A percentile compares a stretch with the other conserved stretches of the same genome.
phyloP scores from a whole-genome alignment of 2,797 vertebrate species.

The Melanotaenia maccullochi region DNA sequence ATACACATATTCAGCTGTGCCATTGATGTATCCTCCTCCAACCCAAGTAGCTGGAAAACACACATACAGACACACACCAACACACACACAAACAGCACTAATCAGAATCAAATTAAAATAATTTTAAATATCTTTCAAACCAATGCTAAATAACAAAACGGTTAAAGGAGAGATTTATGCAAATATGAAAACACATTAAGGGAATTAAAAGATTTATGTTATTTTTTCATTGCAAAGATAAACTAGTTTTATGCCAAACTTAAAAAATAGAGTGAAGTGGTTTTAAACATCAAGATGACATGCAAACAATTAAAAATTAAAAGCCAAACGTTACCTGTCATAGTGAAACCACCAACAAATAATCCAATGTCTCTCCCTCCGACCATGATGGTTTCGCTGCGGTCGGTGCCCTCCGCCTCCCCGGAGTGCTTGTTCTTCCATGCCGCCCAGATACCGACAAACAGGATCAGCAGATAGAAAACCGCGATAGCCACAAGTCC shows the following conservation, averaged over 20 bases:
- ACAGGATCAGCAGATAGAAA: slow-evolving; percentile 93
- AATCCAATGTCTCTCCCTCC: slow-evolving; percentile 96
- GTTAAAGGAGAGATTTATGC: too few species aligned
- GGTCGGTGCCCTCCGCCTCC: slow-evolving; percentile 85
- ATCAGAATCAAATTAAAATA: background rate
- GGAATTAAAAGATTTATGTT: too few species aligned
- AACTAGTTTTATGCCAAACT: background rate
- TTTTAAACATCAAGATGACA: background rate
- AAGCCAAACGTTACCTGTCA: slow-evolving; percentile 87
- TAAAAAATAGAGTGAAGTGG: background rate
- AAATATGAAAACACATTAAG: too few species aligned
- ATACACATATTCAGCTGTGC: slow-evolving; percentile 96
- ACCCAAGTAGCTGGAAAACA: slow-evolving; percentile 94
- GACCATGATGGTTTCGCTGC: slow-evolving; percentile 96
- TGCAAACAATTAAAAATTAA: background rate
- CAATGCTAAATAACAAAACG: background rate
- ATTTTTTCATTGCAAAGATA: too few species aligned
- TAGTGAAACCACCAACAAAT: slow-evolving; percentile 96
- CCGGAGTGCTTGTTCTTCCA: slow-evolving; percentile 97
- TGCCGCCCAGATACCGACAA: slow-evolving; percentile 97
- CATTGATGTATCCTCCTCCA: slow-evolving; percentile 98
- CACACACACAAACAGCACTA: background rate
- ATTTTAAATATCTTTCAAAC: background rate
- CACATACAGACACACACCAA: background rate
- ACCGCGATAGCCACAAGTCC: slow-evolving; percentile 93